These are phyloP conservation scores for Melanerpes formicivorus DNA, from an alignment of 2,113 vertebrate species.

Conservation along the genomic window DNA sequence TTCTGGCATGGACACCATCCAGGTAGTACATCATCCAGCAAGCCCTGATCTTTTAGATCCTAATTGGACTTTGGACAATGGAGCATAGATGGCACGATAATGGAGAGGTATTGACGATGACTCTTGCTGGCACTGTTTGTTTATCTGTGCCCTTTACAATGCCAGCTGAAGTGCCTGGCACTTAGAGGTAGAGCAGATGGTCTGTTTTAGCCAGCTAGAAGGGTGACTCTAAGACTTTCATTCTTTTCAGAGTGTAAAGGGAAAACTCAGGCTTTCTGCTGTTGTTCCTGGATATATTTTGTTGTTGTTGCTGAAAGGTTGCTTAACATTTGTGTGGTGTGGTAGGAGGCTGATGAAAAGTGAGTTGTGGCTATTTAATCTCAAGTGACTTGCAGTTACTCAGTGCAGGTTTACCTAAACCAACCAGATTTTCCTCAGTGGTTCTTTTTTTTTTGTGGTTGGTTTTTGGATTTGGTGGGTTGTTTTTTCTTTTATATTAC, in stretches of 20 bases:
- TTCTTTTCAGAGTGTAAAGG: not conserved
- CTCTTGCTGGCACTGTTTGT: constrained; percentile 17
- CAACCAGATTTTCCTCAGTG: not conserved
- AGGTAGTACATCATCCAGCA: constrained; percentile 36
- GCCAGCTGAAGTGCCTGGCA: not conserved
- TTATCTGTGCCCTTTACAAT: not conserved
- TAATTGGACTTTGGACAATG: constrained; percentile 20
- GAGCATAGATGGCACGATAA: constrained; percentile 21
- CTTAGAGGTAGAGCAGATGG: not conserved
- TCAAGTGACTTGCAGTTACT: not conserved
- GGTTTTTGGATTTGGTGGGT: too few species aligned
- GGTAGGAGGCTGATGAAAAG: not conserved
- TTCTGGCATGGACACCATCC: constrained; percentile 64
- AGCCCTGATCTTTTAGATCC: constrained; percentile 35
- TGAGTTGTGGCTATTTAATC: not conserved
- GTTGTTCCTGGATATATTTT: not conserved
- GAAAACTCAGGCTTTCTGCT: not conserved
- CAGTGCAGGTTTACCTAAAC: not conserved
- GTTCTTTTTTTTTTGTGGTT: too few species aligned
- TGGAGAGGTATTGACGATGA: constrained; percentile 22
- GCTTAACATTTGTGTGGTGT: not conserved
- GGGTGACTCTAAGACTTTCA: not conserved
- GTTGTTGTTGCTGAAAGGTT: not conserved
- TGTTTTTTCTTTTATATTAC: not conserved
- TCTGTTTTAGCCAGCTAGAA: not conserved